phyloP scores from a whole-genome alignment of 2,113 vertebrate species.

The Barbus barbus region DNA sequence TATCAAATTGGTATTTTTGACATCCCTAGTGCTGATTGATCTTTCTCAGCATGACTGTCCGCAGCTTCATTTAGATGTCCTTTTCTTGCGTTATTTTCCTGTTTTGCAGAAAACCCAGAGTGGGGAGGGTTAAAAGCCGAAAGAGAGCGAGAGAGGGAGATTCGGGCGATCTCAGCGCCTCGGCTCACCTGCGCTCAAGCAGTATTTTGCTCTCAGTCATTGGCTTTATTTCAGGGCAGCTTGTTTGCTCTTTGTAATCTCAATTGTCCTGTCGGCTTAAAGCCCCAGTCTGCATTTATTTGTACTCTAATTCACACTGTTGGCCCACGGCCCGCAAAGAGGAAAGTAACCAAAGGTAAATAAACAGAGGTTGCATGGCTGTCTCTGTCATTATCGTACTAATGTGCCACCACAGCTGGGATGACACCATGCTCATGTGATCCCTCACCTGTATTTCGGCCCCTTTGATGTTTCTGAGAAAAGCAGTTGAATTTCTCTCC shows the following conservation, averaged over 20 bases:
- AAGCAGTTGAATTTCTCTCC: background rate
- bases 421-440: background rate
- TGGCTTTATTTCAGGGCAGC: conserved; percentile 46
- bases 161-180: conserved; percentile 61
- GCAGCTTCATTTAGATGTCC: conserved; percentile 40
- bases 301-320: conserved; percentile 16
- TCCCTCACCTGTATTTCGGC: background rate
- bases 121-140: conserved; percentile 84
- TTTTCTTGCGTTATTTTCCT: conserved; percentile 61
- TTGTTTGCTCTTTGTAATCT: conserved; percentile 42
- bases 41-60: conserved; percentile 23
- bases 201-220: conserved; percentile 50
- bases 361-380: conserved; percentile 22
- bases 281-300: conserved; percentile 19
- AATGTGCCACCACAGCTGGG: background rate
- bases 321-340: no score
- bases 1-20: background rate
- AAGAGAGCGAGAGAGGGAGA: conserved; percentile 88
- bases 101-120: conserved; percentile 86
- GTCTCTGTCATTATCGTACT: conserved; percentile 31
- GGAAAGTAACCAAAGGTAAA: conserved; percentile 27
- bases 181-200: conserved; percentile 62
- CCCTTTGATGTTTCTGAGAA: background rate
- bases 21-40: conserved; percentile 24
- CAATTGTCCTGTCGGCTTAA: background rate